Base-by-base conservation (phyloP, 1,140 invertebrate species). In the Diachasma alloeum region DNA sequence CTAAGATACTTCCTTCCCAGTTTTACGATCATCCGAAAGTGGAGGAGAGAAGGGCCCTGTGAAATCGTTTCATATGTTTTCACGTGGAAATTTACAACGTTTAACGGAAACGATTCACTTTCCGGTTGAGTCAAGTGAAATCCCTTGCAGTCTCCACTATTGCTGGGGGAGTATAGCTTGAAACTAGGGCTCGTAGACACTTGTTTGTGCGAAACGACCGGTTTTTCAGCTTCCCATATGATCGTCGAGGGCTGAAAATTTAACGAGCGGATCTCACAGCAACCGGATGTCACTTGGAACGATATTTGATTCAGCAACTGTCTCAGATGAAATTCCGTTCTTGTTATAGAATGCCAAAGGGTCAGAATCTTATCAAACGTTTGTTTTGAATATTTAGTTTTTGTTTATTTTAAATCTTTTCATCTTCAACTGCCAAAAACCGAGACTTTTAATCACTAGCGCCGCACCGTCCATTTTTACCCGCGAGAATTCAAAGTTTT, bases 41-140 rank as follows among this genome's bases (percentile, higher is more conserved):
- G 26, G 8, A 4, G 19, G 59, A 13, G 24, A 26, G 59, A 4
- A 15, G 26, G 59, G 24, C 59, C 59, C 24, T 10, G 59, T 31
- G 19, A 63, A 24, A 63, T 63, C 59, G 24, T 31, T 31, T 31
- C 59, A 70, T 76, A 78, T 36, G 79, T 59, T 78, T 72, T 80
- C 69, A 73, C 76, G 73, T 69, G 70, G 79, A 77, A 78, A 68
- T 81, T 80, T 74, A 53, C 63, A 75, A 72, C 73, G 76, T 75
- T 79, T 69, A 63, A 78, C 75, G 75, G 69, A 79, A 82, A 80
- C 77, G 59, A 74, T 81, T 71, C 75, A 81, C 79, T 82, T 82
- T 70, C 80, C 63, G 48, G 74, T 39, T 36, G 72, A 76, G 78
- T 44, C 78, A 71, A 44, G 76, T 81, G 79, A 82, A 75, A 72